These are phyloP conservation scores for Oncorhynchus masou DNA, from an alignment of 2,113 vertebrate genomes.

Conservation along the genomic window DNA sequence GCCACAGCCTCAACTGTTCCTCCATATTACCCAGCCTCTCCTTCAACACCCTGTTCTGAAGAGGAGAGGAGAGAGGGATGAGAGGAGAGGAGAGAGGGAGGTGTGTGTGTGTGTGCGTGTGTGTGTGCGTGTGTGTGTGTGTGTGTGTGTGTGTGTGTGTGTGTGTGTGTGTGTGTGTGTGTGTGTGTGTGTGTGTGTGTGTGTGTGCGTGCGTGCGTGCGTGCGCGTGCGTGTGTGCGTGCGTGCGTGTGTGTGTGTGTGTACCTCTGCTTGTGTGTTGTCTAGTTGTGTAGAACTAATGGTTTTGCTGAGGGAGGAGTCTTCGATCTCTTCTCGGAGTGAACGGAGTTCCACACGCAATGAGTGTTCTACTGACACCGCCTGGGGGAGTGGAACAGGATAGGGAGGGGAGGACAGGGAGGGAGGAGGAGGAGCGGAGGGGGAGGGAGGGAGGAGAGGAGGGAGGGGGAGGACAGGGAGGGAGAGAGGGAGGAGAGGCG, in stretches of 20 bases:
- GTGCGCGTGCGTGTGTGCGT: too few species aligned
- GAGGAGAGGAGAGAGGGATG: background rate
- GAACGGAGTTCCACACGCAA: slow-evolving; percentile 72
- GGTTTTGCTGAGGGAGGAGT: slow-evolving; percentile 68
- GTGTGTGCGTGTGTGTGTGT: too few species aligned
- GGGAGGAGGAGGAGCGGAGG: too few species aligned
- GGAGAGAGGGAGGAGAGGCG: background rate
- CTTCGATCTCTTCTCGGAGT: slow-evolving; percentile 75
- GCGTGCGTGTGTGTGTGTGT: background rate
- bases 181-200: too few species aligned
- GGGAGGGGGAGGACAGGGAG: too few species aligned
- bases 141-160: too few species aligned
- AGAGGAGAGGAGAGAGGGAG: background rate
- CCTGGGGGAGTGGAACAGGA: slow-evolving; percentile 52
- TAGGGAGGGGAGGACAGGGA: background rate
- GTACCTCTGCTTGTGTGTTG: slow-evolving; percentile 73
- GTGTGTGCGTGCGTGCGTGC: too few species aligned
- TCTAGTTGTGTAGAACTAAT: slow-evolving; percentile 70
- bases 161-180: too few species aligned
- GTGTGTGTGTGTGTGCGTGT: background rate
- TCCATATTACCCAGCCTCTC: slow-evolving; percentile 67
- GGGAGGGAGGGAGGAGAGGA: too few species aligned
- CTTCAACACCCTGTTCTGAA: slow-evolving; percentile 69
- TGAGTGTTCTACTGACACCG: slow-evolving; percentile 73
- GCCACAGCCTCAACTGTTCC: slow-evolving; percentile 51